Conservation (phyloP, 2,888 invertebrate genomes). For the Slavum lentiscoides region DNA sequence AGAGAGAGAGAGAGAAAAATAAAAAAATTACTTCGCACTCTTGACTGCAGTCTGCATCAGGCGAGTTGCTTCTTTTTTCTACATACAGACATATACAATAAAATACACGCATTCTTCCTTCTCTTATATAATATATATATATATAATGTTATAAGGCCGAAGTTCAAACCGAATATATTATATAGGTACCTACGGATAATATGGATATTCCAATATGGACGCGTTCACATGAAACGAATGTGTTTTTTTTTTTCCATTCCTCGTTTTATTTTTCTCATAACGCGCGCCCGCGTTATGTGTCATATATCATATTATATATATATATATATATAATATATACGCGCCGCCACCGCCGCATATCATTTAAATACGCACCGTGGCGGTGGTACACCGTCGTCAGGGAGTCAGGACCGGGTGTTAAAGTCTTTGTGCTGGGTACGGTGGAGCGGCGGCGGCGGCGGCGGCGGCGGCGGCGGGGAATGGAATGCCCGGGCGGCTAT, state of each 20-base stretch:
- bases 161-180: constrained; percentile 39
- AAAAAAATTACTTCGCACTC: background rate
- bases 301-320: constrained; percentile 40
- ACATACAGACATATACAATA: background rate
- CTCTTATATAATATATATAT: background rate
- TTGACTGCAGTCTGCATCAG: constrained; percentile 40
- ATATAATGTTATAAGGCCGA: constrained; percentile 13
- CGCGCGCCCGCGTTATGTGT: constrained; percentile 39
- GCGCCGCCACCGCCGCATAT: background rate
- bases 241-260: constrained; percentile 28
- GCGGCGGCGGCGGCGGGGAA: no score
- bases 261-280: constrained; percentile 44
- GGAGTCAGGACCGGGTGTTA: constrained; percentile 53
- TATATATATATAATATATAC: no score
- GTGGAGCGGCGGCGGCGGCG: no score
- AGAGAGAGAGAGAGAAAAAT: no score
- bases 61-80: constrained; percentile 28
- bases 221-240: constrained; percentile 34
- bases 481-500: no score
- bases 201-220: constrained; percentile 8
- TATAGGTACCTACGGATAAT: background rate
- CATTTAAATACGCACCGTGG: constrained; percentile 43
- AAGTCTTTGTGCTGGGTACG: constrained; percentile 42
- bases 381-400: constrained; percentile 19
- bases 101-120: constrained; percentile 20